Evolutionary conservation across 2,888 invertebrate genomes (phyloP).

Genomic region (Drosophila lutescens): DNA sequence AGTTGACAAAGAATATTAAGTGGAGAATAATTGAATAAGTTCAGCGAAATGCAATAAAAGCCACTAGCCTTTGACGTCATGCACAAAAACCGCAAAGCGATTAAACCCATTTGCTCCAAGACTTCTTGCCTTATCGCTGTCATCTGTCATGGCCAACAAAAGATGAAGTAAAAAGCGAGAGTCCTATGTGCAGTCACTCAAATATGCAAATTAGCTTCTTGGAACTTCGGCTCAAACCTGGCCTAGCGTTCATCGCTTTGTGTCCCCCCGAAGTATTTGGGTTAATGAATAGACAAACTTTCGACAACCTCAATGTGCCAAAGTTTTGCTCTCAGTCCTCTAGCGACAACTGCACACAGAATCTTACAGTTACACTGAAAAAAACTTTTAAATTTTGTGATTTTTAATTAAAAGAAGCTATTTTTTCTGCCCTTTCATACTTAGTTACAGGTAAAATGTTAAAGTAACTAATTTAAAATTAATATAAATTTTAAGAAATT

Average conservation of each 20-base stretch:
- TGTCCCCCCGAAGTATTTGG: slow-evolving; percentile 59
- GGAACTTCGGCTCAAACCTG: slow-evolving; percentile 57
- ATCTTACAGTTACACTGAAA: slow-evolving; percentile 1
- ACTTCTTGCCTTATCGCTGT: slow-evolving; percentile 42
- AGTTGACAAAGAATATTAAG: neutral
- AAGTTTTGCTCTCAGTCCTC: slow-evolving; percentile 56
- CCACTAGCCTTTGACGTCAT: slow-evolving; percentile 20
- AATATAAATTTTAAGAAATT: too few relatives aligned
- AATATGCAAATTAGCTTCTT: slow-evolving; percentile 78
- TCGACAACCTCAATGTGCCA: slow-evolving; percentile 76
- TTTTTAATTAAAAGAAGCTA: neutral
- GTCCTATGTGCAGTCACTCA: slow-evolving; percentile 58
- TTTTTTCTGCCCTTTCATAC: too few relatives aligned
- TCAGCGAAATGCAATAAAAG: slow-evolving; percentile 10
- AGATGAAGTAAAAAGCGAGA: slow-evolving; percentile 25
- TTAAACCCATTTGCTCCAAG: slow-evolving; percentile 28
- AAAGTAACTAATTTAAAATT: neutral
- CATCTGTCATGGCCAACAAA: slow-evolving; percentile 45
- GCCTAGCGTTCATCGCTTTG: slow-evolving; percentile 18
- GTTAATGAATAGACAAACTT: slow-evolving; percentile 79
- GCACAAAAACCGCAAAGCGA: slow-evolving; percentile 21
- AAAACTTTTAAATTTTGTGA: neutral
- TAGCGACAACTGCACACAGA: slow-evolving; percentile 36
- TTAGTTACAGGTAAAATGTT: neutral
- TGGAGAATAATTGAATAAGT: slow-evolving; percentile 3